Evolutionary conservation across 2,888 invertebrate genomes (phyloP), one percentile per base, ranked within the genome.

Genomic region (Tachystola acroxantha): DNA sequence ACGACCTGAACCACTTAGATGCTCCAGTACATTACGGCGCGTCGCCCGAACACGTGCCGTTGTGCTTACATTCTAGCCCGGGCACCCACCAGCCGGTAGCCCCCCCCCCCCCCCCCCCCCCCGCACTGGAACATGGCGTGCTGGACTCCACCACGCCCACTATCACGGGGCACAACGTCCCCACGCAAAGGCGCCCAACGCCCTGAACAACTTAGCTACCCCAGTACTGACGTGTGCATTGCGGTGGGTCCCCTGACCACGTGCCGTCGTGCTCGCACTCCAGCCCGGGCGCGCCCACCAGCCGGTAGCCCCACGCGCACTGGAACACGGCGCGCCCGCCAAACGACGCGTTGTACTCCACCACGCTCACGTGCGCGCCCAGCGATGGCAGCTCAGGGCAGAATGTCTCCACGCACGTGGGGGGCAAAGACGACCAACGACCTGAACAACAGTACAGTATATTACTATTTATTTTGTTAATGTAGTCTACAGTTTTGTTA

Each of bases 281-380:
- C 42, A 96, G 88, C 22, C 92, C 93, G 5, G 94, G 93, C 30
- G 91, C 88, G 7, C 96, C 96, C 34, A 89, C 87, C 34, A 96
- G 88, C 43, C 91, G 88, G 71, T 95, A 94, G 37, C 96, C 95
- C 92, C 94, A 94, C 44, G 94, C 90, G 66, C 96, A 96, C 46
- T 91, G 90, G 82, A 96, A 96, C 50, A 93, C 89, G 9, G 94
- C 94, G 34, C 92, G 89, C 5, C 94, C 94, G 35, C 94, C 94
- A 57, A 91, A 93, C 53, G 93, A 94, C 42, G 94, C 91, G 78
- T 95, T 95, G 71, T 94, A 91, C 60, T 94, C 94, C 42, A 93
- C 89, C 45, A 95, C 81, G 59, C 91, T 91, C 31, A 96, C 85
- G 64, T 93, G 93, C 0, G 93, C 90, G 52, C 93, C 93, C 29